Conservation (phyloP, 2,888 invertebrate species). For the Oxytorus armatus region DNA sequence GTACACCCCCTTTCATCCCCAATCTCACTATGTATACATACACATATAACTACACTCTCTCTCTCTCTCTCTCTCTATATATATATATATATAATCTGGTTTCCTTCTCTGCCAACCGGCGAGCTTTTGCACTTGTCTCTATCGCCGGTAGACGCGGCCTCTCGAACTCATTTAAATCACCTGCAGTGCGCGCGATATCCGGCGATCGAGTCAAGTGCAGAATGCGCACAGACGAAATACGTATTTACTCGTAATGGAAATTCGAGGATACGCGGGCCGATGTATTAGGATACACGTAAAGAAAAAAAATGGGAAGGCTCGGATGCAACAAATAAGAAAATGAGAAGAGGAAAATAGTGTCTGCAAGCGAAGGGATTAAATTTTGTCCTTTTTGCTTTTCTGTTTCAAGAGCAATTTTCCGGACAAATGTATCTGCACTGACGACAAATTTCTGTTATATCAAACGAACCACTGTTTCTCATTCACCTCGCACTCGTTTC, state of each 20-base stretch:
- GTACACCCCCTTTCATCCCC: constrained; percentile 46
- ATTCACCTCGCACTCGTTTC: no score
- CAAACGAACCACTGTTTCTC: no score
- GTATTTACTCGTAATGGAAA: constrained; percentile 36
- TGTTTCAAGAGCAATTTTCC: background rate
- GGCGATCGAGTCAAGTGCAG: constrained; percentile 56
- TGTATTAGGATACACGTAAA: background rate
- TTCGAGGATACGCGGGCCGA: background rate
- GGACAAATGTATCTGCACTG: no score
- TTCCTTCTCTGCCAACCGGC: constrained; percentile 17
- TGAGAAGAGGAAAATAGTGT: background rate
- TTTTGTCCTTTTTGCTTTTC: background rate
- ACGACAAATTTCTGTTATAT: no score
- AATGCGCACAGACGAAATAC: constrained; percentile 30
- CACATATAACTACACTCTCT: background rate
- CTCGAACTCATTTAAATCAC: constrained; percentile 76
- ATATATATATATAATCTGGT: constrained; percentile 4
- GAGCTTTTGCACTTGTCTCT: constrained; percentile 54
- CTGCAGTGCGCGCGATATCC: constrained; percentile 68
- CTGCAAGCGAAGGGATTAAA: background rate
- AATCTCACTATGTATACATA: constrained; percentile 21
- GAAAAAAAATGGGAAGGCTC: background rate
- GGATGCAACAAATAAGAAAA: background rate
- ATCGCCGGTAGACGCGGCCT: constrained; percentile 46
- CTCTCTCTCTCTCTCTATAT: no score